Base-by-base conservation (phyloP, 2,888 invertebrate genomes). In the Amiota minor region DNA sequence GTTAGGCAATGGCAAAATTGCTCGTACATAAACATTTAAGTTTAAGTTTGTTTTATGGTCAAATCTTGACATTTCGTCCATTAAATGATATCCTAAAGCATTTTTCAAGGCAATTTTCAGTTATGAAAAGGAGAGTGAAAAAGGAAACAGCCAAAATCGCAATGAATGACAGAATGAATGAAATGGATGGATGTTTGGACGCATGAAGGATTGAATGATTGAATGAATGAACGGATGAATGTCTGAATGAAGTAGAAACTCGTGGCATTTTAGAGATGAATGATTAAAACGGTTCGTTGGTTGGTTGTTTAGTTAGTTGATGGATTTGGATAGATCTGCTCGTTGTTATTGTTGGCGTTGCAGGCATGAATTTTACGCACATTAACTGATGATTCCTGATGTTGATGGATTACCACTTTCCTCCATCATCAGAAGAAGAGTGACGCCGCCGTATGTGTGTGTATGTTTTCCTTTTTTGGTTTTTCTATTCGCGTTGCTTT, bases 41-140 rank as follows among this genome's bases (percentile, higher is more conserved):
- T 53, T 50, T 68, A 35, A 65, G 65, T 68, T 68, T 68, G 50
- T 35, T 50, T 23, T 20, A 35, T 68, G 67, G 50, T 23, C 50
- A 35, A 68, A 50, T 68, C 35, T 68, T 53, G 50, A 68, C 67
- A 53, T 68, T 68, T 53, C 12, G 50, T 50, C 50, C 50, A 68
- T 68, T 68, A 50, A 68, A 68, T 14, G 23, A 23, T 46, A 23
- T 59, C 59, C 16, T 59, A n/a, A 9, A 68, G 50, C 50, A 68
- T 68, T 68, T 68, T 68, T 68, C 67, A 50, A 53, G 46, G 67
- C 50, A 68, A 68, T 68, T 68, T 68, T n/a, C 20, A 68, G 67
- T 68, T 68, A 68, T 68, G 67, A 68, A 20, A 68, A 50, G 67
- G 53, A 53, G 53, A 50, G 67, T 53, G 47, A 35, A 35, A 35